Base-by-base conservation (phyloP, 2,797 vertebrate genomes). In the Salmo trutta region DNA sequence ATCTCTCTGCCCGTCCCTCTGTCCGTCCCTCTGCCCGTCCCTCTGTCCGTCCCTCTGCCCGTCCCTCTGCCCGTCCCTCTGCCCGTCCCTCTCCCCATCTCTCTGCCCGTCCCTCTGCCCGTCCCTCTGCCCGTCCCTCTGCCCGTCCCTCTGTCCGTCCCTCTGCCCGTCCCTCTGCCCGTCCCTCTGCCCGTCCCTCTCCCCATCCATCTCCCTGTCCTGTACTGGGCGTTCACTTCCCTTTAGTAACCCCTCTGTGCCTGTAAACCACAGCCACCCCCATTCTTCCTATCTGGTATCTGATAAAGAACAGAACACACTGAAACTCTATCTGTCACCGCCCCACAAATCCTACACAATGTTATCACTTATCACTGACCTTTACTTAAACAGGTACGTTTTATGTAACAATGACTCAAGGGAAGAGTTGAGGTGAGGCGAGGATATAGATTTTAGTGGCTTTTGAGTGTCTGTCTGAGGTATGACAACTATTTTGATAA, bases 221-320 rank as follows among this genome's bases (percentile, higher is more conserved):
- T 12, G 41, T 47, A 12, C 84, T 88, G 71, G 75, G 78, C 78
- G 83, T 82, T 75, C 31, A 92, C 94, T 93, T 94, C 90, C 91
- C 92, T 93, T 88, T 85, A 74, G 75, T 78, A 88, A 54, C 82
- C 81, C 86, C 87, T 94, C 92, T 92, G 88, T 92, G 94, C 94
- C 90, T 92, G 90, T 92, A 93, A 91, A 91, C 89, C 91, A 84
- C 89, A 87, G 88, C 85, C 89, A 87, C 88, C 86, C 88, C 91
- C 89, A 88, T 87, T 88, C 81, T 76, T 88, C 81, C 85, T 56
- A 81, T 85, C 54, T 33, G 64, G 5, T 54, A n/a, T 47, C 21
- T 71, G 93, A 93, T 93, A 93, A 93, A 91, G 83, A 87, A 85
- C 91, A 83, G 41, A 47, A 47, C 41, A 47, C 84, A 83, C 88